phyloP scores from a whole-genome alignment of 2,797 vertebrate species.

The Lutjanus argentimaculatus region DNA sequence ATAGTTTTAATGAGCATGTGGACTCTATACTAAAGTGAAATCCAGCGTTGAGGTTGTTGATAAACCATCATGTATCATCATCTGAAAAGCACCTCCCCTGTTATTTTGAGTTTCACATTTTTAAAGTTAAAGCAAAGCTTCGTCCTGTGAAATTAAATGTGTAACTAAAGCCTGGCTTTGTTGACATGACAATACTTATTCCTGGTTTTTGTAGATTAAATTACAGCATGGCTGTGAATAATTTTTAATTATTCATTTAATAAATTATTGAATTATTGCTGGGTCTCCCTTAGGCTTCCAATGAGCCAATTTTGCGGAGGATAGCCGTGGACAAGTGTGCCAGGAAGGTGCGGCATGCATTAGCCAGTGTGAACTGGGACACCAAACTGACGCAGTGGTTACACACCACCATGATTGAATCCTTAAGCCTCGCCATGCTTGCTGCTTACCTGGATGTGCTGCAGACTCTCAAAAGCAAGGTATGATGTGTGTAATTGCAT shows the following conservation, averaged over 20 bases:
- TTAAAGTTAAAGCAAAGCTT: too few species aligned
- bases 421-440: slow-evolving; percentile 94
- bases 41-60: neutral
- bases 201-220: too few species aligned
- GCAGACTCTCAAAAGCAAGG: slow-evolving; percentile 99
- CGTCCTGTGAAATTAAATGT: neutral
- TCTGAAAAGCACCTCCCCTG: neutral
- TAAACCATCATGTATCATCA: neutral
- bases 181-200: too few species aligned
- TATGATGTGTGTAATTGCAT: slow-evolving; percentile 64
- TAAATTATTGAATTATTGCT: neutral
- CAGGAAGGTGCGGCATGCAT: slow-evolving; percentile 94
- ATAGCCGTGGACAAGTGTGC: slow-evolving; percentile 97
- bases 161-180: too few species aligned
- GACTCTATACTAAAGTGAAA: neutral
- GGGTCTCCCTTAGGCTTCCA: slow-evolving; percentile 87
- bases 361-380: slow-evolving; percentile 96
- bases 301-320: slow-evolving; percentile 94
- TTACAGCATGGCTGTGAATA: too few species aligned
- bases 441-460: slow-evolving; percentile 97
- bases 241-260: neutral
- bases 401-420: slow-evolving; percentile 94
- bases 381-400: slow-evolving; percentile 97
- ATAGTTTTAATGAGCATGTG: neutral
- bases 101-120: neutral